These are phyloP conservation scores for Apodemus speciosus DNA, from an alignment of 2,113 vertebrate genomes.

Conservation along the genomic window DNA sequence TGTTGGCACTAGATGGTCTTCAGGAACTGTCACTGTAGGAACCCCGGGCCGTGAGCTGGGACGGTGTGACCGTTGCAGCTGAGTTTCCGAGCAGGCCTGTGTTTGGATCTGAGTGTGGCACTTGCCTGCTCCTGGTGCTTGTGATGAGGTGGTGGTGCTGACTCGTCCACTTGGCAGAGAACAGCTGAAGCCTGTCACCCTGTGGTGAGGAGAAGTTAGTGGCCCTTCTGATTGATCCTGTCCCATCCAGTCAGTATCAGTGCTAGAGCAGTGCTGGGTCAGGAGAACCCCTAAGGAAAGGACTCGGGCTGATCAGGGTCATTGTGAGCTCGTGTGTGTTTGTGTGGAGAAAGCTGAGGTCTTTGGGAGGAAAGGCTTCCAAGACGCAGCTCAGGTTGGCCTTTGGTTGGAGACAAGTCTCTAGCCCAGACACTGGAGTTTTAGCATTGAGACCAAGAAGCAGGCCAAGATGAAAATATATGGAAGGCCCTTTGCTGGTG, in stretches of 20 bases:
- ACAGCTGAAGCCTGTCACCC: not conserved
- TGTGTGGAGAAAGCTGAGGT: slow-evolving; percentile 13
- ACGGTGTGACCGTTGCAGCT: not conserved
- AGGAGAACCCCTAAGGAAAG: not conserved
- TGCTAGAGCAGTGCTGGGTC: too few species aligned
- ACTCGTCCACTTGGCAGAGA: not conserved
- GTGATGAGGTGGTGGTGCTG: not conserved
- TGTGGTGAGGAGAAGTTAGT: not conserved
- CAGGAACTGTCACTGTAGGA: not conserved
- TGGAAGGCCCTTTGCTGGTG: not conserved
- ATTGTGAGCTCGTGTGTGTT: not conserved
- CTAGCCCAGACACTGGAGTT: not conserved
- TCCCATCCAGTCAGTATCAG: not conserved
- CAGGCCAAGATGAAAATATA: not conserved
- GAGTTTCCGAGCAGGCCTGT: not conserved
- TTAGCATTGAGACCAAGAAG: not conserved
- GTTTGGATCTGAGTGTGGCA: not conserved
- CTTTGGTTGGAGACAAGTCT: not conserved
- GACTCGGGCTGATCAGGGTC: not conserved
- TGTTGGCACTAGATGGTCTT: not conserved
- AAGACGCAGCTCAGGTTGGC: not conserved
- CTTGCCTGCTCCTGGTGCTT: fast-evolving
- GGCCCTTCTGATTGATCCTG: not conserved
- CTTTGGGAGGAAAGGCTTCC: slow-evolving; percentile 42
- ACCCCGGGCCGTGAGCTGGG: not conserved